These are phyloP conservation scores for Pygocentrus nattereri DNA, from an alignment of 2,797 vertebrate species.

Conservation along the genomic window DNA sequence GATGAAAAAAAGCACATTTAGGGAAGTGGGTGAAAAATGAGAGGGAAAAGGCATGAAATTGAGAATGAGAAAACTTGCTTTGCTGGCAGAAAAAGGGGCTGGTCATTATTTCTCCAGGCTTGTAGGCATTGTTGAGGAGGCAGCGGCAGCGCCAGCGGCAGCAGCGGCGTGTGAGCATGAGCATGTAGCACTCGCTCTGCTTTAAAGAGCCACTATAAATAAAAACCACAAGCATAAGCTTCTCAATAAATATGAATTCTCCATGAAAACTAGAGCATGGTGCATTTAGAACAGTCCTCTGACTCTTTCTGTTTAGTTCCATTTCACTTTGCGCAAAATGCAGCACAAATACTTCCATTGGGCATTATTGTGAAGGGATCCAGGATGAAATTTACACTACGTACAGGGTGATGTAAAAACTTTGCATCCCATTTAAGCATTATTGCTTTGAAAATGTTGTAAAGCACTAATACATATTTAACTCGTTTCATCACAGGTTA, in stretches of 20 bases:
- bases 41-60: conserved; percentile 72
- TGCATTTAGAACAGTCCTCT: not conserved
- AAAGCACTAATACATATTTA: not conserved
- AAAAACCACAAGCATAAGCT: not conserved
- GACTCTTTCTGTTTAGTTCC: not conserved
- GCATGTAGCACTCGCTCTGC: conserved; percentile 12
- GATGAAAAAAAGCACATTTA: conserved; percentile 35
- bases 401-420: not conserved
- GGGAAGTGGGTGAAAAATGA: conserved; percentile 83
- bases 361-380: not conserved
- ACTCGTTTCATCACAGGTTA: not conserved
- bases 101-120: conserved; percentile 70
- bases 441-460: not conserved
- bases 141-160: no score
- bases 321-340: not conserved
- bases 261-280: not conserved
- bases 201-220: conserved; percentile 8
- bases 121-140: conserved; percentile 50
- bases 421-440: not conserved
- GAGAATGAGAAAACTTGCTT: conserved; percentile 77
- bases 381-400: not conserved
- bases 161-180: conserved; percentile 52
- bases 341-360: not conserved
- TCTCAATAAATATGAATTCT: not conserved
- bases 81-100: conserved; percentile 68